Percentiles rank a stretch among this genome's conserved stretches.
These are phyloP conservation scores for Plestiodon gilberti DNA, from an alignment of 2,113 vertebrate species.

Conservation along the genomic window DNA sequence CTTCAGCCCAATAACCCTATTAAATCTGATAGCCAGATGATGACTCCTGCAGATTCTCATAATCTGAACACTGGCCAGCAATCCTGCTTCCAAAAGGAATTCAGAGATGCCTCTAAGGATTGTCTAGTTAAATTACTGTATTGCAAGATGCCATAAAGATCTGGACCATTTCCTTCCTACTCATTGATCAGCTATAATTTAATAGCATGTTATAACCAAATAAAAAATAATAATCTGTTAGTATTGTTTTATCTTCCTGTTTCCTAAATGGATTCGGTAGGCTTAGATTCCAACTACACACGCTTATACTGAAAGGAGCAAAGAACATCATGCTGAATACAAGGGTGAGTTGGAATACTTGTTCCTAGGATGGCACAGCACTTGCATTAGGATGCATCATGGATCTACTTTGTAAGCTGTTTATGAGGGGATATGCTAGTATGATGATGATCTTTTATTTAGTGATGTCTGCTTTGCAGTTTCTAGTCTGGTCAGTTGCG, in stretches of 20 bases:
- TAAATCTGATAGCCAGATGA: conserved; percentile 27
- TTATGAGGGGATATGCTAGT: not conserved
- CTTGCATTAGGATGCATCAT: not conserved
- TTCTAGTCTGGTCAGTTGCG: not conserved
- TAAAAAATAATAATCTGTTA: conserved; percentile 61
- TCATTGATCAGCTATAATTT: conserved; percentile 53
- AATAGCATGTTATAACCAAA: conserved; percentile 72
- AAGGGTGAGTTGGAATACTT: not conserved
- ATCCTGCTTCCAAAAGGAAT: not conserved
- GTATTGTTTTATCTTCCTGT: conserved; percentile 66
- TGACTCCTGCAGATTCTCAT: conserved; percentile 36
- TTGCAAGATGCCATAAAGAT: conserved; percentile 28
- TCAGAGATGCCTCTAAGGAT: not conserved
- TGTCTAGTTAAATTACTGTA: conserved; percentile 44
- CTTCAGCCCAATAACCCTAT: conserved; percentile 40
- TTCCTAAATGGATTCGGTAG: conserved; percentile 68
- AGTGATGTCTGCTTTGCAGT: not conserved
- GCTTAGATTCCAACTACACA: not conserved
- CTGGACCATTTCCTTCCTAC: conserved; percentile 10
- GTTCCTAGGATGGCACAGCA: not conserved
- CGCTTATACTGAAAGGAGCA: conserved; percentile 47
- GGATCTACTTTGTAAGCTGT: not conserved
- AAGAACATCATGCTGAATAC: conserved; percentile 1
- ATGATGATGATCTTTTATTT: not conserved
- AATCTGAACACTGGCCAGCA: not conserved